phyloP scores from a whole-genome alignment of 1,140 invertebrate species.

The Asbolus verrucosus region DNA sequence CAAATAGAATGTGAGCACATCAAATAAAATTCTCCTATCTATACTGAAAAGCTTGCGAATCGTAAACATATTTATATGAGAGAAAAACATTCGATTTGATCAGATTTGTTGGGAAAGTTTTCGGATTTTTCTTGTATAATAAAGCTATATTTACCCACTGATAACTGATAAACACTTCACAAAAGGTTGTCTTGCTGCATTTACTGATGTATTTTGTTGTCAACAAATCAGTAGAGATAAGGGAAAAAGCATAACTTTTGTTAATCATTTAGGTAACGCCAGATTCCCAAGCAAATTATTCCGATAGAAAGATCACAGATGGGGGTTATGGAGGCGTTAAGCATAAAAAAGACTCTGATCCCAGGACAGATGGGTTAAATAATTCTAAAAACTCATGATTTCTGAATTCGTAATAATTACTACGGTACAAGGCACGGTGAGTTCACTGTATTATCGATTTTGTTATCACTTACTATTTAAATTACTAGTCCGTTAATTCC shows the following conservation, averaged over 20 bases:
- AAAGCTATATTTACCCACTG: constrained; percentile 29
- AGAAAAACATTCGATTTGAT: constrained; percentile 28
- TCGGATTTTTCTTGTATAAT: constrained; percentile 31
- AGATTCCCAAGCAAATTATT: too few species aligned
- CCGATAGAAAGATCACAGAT: too few species aligned
- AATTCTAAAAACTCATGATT: too few species aligned
- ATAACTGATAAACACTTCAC: constrained; percentile 22
- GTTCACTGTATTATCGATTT: constrained; percentile 2
- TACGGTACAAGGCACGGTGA: constrained; percentile 4
- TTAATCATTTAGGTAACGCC: too few species aligned
- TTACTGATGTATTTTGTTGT: not conserved
- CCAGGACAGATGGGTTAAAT: too few species aligned
- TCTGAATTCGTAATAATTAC: constrained; percentile 14
- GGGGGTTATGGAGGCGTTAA: too few species aligned
- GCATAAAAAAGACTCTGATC: too few species aligned
- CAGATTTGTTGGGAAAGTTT: constrained; percentile 17
- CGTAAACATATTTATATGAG: constrained; percentile 37
- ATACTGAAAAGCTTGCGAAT: too few species aligned
- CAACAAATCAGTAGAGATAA: constrained; percentile 17
- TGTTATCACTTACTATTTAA: constrained; percentile 13
- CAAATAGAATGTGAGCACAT: too few species aligned
- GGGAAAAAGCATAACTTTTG: too few species aligned
- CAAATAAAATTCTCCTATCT: too few species aligned
- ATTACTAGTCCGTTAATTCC: not conserved
- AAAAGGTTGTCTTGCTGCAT: constrained; percentile 6